Percentiles rank a stretch among this genome's conserved stretches.
Evolutionary conservation across 1,140 invertebrate species (phyloP).

Genomic region (Conus ventricosus): DNA sequence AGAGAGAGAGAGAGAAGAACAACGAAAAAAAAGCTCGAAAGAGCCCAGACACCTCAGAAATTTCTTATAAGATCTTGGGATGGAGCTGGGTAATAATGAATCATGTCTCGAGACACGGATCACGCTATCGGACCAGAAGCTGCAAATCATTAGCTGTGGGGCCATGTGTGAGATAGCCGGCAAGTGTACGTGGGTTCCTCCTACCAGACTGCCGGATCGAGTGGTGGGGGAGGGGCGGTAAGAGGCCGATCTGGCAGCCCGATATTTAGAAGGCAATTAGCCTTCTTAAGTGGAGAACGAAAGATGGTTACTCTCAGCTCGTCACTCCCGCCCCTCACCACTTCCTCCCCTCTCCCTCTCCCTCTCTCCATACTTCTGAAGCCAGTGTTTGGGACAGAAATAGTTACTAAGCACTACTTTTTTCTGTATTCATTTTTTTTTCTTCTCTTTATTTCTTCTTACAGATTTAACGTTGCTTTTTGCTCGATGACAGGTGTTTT

Average conservation of each 20-base stretch:
- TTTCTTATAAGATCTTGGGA: too few species aligned
- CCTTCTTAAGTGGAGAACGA: neutral
- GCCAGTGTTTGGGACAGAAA: neutral
- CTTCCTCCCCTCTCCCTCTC: neutral
- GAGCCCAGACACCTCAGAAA: too few species aligned
- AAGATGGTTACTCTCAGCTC: neutral
- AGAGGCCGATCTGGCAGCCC: neutral
- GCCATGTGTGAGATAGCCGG: neutral
- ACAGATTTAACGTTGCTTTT: neutral
- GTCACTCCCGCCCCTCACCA: neutral
- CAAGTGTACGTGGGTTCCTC: neutral
- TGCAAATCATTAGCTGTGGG: neutral
- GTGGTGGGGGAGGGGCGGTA: too few species aligned
- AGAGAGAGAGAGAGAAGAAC: too few species aligned
- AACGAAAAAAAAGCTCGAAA: too few species aligned
- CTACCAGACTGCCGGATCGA: neutral
- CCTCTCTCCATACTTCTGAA: neutral
- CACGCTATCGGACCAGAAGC: too few species aligned
- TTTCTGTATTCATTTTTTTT: too few species aligned
- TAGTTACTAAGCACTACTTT: neutral
- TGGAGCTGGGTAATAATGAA: too few species aligned
- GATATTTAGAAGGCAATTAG: neutral
- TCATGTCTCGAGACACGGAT: too few species aligned
- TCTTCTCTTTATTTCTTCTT: neutral
- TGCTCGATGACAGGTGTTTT: neutral